Percentiles rank a stretch among this genome's conserved stretches.
Evolutionary conservation across 2,797 vertebrate genomes (phyloP).

Genomic region (Sciurus carolinensis): DNA sequence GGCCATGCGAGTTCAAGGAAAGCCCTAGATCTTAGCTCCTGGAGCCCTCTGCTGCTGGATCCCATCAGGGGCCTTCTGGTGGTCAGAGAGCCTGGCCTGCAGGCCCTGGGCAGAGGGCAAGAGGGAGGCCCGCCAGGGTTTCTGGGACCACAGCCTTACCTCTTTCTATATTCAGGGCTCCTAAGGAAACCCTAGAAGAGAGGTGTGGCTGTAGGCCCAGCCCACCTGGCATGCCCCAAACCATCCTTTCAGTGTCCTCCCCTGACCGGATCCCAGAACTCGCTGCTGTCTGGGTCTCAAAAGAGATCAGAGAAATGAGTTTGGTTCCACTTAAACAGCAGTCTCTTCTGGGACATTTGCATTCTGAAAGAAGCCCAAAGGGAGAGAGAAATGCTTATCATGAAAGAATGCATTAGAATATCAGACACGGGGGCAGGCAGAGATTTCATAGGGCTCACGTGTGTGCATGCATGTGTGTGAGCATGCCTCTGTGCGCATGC

Average conservation of each 20-base stretch:
- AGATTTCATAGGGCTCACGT: not conserved
- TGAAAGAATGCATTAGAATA: not conserved
- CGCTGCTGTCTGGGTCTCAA: not conserved
- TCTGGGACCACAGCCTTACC: not conserved
- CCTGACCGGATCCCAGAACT: not conserved
- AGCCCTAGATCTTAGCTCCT: not conserved
- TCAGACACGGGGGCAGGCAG: not conserved
- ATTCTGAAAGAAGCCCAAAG: constrained; percentile 5
- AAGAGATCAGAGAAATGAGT: not conserved
- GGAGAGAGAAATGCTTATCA: not conserved
- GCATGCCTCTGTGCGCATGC: not conserved
- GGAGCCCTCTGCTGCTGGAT: too few relatives aligned
- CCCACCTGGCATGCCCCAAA: not conserved
- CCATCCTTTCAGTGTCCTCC: not conserved
- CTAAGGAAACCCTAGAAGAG: not conserved
- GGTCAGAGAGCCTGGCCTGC: not conserved
- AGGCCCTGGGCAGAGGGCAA: constrained; percentile 8
- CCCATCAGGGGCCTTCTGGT: not conserved
- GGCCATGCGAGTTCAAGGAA: not conserved
- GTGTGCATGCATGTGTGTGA: not conserved
- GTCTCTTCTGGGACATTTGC: not conserved
- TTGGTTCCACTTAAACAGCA: not conserved
- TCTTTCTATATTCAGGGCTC: not conserved
- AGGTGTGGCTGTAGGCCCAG: not conserved
- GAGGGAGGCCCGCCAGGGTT: not conserved